Percentiles rank a stretch among this genome's conserved stretches.
Conservation (phyloP, 2,113 vertebrate genomes). For the Terrapene triunguis region DNA sequence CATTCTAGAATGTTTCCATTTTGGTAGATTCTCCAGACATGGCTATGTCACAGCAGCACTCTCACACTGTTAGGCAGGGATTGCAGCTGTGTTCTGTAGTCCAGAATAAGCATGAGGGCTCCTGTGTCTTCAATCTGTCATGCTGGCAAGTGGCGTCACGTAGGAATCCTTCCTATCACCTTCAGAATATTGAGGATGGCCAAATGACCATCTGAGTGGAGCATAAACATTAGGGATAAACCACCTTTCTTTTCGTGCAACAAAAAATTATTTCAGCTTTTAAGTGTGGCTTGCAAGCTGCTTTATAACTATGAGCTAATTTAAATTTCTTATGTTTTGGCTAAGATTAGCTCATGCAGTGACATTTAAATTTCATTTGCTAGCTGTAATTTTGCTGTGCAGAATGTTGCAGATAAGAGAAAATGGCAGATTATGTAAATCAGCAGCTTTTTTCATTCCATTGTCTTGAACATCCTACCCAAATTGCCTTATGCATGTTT, state of each 20-base stretch:
- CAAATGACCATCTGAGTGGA: slow-evolving; percentile 8
- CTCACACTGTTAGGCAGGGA: neutral
- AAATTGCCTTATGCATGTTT: slow-evolving; percentile 24
- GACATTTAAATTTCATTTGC: slow-evolving; percentile 72
- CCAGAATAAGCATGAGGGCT: neutral
- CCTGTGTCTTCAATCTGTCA: neutral
- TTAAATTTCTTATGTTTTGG: slow-evolving; percentile 61
- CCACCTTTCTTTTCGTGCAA: neutral
- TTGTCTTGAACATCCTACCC: slow-evolving; percentile 40
- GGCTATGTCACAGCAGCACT: neutral
- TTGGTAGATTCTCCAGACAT: neutral
- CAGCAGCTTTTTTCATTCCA: slow-evolving; percentile 19
- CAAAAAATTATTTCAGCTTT: slow-evolving; percentile 51
- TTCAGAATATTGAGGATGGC: neutral
- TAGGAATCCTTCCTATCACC: neutral
- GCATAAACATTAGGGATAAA: neutral
- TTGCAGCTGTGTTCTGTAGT: neutral
- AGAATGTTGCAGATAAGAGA: slow-evolving; percentile 59
- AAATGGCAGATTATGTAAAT: slow-evolving; percentile 74
- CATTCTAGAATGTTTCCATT: neutral
- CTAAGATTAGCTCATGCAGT: slow-evolving; percentile 61
- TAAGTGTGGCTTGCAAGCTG: slow-evolving; percentile 31
- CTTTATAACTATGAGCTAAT: slow-evolving; percentile 49
- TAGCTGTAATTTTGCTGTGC: slow-evolving; percentile 46
- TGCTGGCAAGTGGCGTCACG: neutral